These are phyloP conservation scores for Aplysina aerophoba DNA, from an alignment of 37 sponge, comb jelly and placozoan species.

Conservation along the genomic window DNA sequence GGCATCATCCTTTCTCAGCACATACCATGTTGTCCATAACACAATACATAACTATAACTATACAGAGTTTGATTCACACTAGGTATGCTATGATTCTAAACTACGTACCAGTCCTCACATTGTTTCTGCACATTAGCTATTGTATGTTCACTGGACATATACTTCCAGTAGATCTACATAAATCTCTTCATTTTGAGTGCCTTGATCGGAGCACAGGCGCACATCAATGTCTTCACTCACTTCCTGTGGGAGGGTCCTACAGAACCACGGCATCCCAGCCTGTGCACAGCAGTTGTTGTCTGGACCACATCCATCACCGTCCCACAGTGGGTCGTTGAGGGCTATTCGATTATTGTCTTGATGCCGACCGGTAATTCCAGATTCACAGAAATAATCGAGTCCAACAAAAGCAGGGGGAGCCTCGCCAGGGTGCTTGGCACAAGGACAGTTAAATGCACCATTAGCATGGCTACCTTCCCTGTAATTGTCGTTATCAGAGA, in stretches of 20 bases:
- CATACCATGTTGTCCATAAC: too few relatives aligned
- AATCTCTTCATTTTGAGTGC: slow-evolving; percentile 1
- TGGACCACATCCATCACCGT: slow-evolving; percentile 15
- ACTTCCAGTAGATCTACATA: slow-evolving; percentile 17
- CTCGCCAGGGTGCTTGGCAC: background rate
- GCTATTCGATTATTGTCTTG: background rate
- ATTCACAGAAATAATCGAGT: slow-evolving; percentile 9
- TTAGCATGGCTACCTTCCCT: too few relatives aligned
- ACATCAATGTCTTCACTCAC: slow-evolving; percentile 1
- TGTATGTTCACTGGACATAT: slow-evolving; percentile 16
- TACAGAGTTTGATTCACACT: too few relatives aligned
- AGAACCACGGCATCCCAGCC: slow-evolving; percentile 19
- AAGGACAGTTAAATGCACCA: background rate
- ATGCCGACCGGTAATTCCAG: background rate
- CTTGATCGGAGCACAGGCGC: slow-evolving; percentile 6
- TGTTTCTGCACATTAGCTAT: too few relatives aligned
- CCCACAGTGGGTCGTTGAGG: slow-evolving; percentile 16
- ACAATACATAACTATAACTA: too few relatives aligned
- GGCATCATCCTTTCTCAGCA: too few relatives aligned
- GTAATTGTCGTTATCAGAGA: background rate
- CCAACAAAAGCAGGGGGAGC: slow-evolving; percentile 29
- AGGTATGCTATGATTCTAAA: too few relatives aligned
- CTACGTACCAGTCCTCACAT: too few relatives aligned
- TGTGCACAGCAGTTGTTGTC: slow-evolving; percentile 24
- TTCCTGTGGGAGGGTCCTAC: slow-evolving; percentile 6